Conservation (phyloP, 2,797 vertebrate species). For the Distichodus sexfasciatus region DNA sequence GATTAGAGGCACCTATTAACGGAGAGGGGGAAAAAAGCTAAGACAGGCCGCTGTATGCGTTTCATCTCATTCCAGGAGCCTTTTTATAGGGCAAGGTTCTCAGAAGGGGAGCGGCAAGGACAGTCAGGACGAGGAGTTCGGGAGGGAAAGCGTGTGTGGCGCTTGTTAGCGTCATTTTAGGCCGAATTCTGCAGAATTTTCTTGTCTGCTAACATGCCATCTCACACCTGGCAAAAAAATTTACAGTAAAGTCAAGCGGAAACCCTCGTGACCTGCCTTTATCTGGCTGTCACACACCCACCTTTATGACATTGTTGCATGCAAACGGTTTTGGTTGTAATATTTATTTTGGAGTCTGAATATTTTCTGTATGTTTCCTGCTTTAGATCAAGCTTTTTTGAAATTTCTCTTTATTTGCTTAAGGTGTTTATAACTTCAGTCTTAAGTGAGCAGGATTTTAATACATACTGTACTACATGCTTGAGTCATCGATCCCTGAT, state of each 20-base stretch:
- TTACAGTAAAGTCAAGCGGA: constrained; percentile 44
- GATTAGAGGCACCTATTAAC: constrained; percentile 65
- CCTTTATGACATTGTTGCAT: no score
- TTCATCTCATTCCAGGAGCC: constrained; percentile 68
- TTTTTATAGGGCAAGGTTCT: constrained; percentile 59
- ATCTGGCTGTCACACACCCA: no score
- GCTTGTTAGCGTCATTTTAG: constrained; percentile 63
- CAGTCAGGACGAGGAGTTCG: constrained; percentile 60
- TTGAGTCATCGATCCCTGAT: no score
- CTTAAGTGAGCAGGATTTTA: no score
- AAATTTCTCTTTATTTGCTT: no score
- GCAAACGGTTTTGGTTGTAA: no score
- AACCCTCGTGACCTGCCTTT: constrained; percentile 37
- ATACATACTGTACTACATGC: no score
- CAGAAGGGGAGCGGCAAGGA: constrained; percentile 61
- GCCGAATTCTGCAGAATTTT: constrained; percentile 45
- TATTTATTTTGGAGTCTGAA: no score
- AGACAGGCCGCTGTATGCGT: constrained; percentile 54
- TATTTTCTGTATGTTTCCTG: no score
- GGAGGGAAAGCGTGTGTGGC: constrained; percentile 57
- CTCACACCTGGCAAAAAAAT: constrained; percentile 30
- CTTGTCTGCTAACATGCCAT: constrained; percentile 43
- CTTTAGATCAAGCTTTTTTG: no score
- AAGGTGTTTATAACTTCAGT: no score
- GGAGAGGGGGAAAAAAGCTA: constrained; percentile 16